Evolutionary conservation across 2,797 vertebrate species (phyloP).

Genomic region (Ibycter americanus): DNA sequence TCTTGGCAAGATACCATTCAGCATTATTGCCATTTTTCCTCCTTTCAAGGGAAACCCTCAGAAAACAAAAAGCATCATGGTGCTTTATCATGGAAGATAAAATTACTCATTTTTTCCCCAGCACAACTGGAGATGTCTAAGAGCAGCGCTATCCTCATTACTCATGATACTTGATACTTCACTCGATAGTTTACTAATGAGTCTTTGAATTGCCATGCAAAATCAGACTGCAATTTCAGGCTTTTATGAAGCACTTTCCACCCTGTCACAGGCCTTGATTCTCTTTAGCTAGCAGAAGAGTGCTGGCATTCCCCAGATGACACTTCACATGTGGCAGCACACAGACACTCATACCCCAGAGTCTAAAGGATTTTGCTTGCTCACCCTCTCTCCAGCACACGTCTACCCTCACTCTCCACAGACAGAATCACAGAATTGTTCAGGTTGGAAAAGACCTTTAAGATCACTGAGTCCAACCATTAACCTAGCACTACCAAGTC

Average conservation of each 20-base stretch:
- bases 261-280: neutral
- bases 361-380: neutral
- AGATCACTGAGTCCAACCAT: accelerated
- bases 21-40: neutral
- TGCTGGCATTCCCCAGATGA: neutral
- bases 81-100: neutral
- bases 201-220: neutral
- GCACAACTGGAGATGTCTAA: neutral
- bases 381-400: neutral
- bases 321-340: neutral
- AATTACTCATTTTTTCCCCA: neutral
- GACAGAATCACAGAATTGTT: neutral
- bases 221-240: neutral
- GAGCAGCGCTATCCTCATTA: neutral
- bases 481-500: too few relatives aligned
- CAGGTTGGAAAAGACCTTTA: neutral
- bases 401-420: neutral
- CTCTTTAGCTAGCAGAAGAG: neutral
- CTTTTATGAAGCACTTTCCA: neutral
- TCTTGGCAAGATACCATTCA: neutral
- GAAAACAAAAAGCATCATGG: neutral
- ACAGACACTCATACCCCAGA: accelerated
- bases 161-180: neutral
- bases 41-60: neutral
- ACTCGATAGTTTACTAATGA: neutral